Conservation (phyloP, 2,888 invertebrate species). For the Xanthia togata region DNA sequence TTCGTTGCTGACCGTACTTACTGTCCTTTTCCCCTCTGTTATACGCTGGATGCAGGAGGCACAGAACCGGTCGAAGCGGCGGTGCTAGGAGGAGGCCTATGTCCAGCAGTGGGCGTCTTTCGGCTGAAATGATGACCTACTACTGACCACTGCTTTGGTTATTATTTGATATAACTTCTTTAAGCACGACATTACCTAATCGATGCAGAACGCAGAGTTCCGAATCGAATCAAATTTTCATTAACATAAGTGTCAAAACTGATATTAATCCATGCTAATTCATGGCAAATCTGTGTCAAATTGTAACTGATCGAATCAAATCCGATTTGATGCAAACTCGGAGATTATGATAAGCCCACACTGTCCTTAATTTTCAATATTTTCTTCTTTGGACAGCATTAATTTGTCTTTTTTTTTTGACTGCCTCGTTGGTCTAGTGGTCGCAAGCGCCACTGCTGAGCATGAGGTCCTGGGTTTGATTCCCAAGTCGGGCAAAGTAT, state of each 20-base stretch:
- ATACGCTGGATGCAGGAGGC: no score
- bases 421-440: no score
- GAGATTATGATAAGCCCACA: no score
- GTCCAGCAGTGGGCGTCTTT: no score
- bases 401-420: background rate
- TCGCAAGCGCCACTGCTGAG: no score
- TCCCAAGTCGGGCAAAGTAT: no score
- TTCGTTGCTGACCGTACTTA: no score
- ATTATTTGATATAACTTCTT: background rate
- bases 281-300: constrained; percentile 1
- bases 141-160: background rate
- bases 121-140: no score
- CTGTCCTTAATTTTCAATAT: background rate
- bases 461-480: no score
- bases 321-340: background rate
- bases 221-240: background rate
- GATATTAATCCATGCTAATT: background rate
- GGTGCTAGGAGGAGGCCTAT: no score
- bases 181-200: background rate
- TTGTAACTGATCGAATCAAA: constrained; percentile 12
- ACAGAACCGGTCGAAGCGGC: no score
- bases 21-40: no score
- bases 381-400: background rate
- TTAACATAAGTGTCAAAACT: background rate
- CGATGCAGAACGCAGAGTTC: background rate